These are phyloP conservation scores for Drosophila meridionalis DNA, from an alignment of 2,888 invertebrate species.

Conservation along the genomic window DNA sequence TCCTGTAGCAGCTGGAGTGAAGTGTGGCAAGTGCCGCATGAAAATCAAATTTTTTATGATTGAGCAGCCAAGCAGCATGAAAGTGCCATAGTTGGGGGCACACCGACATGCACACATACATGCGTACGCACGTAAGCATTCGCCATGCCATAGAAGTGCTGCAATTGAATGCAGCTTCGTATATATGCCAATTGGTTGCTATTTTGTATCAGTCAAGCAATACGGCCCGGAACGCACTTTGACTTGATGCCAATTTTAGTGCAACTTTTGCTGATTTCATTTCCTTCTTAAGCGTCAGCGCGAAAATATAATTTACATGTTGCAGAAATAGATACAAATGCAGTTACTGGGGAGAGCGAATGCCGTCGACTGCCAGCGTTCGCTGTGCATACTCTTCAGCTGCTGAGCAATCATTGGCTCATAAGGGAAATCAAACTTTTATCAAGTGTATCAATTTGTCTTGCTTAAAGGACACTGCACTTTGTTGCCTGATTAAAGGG, in stretches of 20 bases:
- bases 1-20: constrained; percentile 31
- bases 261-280: constrained; percentile 70
- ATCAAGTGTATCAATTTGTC: constrained; percentile 74
- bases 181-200: constrained; percentile 58
- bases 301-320: constrained; percentile 75
- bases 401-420: constrained; percentile 27
- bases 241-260: constrained; percentile 75
- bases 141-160: constrained; percentile 10
- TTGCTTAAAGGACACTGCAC: constrained; percentile 44
- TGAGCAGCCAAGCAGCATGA: constrained; percentile 75
- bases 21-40: constrained; percentile 62
- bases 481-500: constrained; percentile 46
- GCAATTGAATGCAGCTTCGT: constrained; percentile 35
- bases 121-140: background rate
- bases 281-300: constrained; percentile 69
- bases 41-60: constrained; percentile 80
- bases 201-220: constrained; percentile 74
- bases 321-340: constrained; percentile 16
- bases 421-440: constrained; percentile 72
- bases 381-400: background rate
- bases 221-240: constrained; percentile 67
- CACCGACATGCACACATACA: background rate
- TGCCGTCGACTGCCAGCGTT: constrained; percentile 6
- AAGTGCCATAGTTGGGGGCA: constrained; percentile 44
- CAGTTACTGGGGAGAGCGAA: background rate